Percentiles rank a stretch among this genome's conserved stretches.
Conservation (phyloP, 1,140 invertebrate species). For the Ooceraea biroi region DNA sequence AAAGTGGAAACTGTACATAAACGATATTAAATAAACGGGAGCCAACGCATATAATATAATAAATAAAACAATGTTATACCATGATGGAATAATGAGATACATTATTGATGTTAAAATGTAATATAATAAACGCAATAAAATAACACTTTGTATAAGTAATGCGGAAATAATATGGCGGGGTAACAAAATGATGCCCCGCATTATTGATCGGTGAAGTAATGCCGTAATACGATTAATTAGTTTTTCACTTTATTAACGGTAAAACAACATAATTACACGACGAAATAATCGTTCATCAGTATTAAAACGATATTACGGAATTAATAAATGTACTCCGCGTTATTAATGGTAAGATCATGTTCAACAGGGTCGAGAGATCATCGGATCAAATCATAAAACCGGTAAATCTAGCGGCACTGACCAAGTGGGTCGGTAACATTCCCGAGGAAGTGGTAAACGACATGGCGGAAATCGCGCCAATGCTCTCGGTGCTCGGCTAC, state of each 20-base stretch:
- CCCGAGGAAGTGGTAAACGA: slow-evolving; percentile 96
- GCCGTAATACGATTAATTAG: background rate
- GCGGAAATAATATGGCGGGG: background rate
- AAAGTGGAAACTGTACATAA: background rate
- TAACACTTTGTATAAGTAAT: slow-evolving; percentile 3
- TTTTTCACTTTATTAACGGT: slow-evolving; percentile 1
- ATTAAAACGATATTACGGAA: background rate
- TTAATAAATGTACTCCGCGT: background rate
- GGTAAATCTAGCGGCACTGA: slow-evolving; percentile 97
- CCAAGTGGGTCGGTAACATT: slow-evolving; percentile 98
- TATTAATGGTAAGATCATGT: slow-evolving; percentile 1
- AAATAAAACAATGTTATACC: background rate
- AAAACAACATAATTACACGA: background rate
- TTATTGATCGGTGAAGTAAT: slow-evolving; percentile 11
- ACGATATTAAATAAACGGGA: background rate
- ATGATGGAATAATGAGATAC: background rate
- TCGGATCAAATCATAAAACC: slow-evolving; percentile 99
- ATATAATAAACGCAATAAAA: background rate
- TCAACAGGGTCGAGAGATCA: slow-evolving; percentile 96
- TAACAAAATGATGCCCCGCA: slow-evolving; percentile 5
- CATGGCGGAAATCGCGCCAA: slow-evolving; percentile 96
- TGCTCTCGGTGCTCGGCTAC: slow-evolving; percentile 96
- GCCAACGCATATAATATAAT: background rate
- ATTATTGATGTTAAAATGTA: slow-evolving; percentile 20
- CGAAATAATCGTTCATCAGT: background rate